Base-by-base conservation (phyloP, 2,797 vertebrate genomes). In the Chiloscyllium punctatum region DNA sequence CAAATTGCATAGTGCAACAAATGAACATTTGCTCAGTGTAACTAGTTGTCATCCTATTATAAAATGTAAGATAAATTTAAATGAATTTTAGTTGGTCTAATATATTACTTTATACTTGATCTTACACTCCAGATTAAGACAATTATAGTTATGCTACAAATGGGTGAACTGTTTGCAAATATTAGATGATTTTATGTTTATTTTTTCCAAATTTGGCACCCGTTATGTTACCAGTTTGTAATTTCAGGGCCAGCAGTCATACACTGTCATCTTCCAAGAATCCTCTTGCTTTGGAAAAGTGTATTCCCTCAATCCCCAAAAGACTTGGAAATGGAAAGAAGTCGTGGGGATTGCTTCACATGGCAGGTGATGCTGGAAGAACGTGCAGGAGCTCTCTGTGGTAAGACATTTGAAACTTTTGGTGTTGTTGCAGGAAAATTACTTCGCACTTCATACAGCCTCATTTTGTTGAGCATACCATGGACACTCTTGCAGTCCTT, bases 331-430 rank as follows among this genome's bases (percentile, higher is more conserved):
- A 98, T 97, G 95, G 99, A 99, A 97, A 98, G 98, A 96, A 98
- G 97, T 3, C 97, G 99, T 84, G 99, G 99, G 96, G 99, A 99
- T 97, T 98, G 97, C 0, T 99, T 99, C 96, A 99, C 99, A 0
- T 99, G 99, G 99, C 98, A 99, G 96, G 98, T 99, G 77, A 99
- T 98, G 0, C 97, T 99, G 96, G 99, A 99, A 97, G 98, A 98
- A 82, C 98, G 99, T 48, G 98, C 98, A 15, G 99, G 98, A 96
- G 98, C 98, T 4, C 98, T 98, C 48, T 97, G 97, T 25, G 97
- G 98, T 98, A 95, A 96, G 97, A 42, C 68, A 88, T 74, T 95
- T 66, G 42, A 25, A 16, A 77, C 71, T 94, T 66, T 33, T 21
- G 37, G 4, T 79, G 2, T 13, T 53, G 48, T 88, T 88, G 84